These are phyloP conservation scores for Andrena bucephala DNA, from an alignment of 2,888 invertebrate genomes.

Conservation along the genomic window DNA sequence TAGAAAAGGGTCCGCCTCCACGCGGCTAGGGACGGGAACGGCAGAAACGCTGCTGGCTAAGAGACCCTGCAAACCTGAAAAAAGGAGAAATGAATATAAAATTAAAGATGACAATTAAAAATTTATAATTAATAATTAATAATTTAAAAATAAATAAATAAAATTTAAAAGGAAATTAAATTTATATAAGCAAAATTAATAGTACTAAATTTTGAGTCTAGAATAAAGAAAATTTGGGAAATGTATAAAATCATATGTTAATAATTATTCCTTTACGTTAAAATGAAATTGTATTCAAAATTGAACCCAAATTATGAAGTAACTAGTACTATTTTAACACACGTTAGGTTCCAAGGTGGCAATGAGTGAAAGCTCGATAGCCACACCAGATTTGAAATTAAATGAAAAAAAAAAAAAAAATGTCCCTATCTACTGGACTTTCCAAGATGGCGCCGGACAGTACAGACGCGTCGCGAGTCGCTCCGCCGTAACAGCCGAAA, in stretches of 20 bases:
- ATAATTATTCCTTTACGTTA: not conserved
- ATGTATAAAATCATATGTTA: too few species aligned
- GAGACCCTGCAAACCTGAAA: not conserved
- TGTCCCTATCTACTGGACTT: too few species aligned
- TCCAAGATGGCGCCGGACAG: too few species aligned
- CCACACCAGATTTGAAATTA: not conserved
- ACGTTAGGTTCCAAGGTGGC: not conserved
- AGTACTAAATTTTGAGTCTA: not conserved
- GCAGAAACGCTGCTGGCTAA: not conserved
- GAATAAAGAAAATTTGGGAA: not conserved
- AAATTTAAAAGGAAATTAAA: not conserved
- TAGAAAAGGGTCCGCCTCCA: conserved; percentile 4
- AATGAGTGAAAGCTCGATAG: not conserved
- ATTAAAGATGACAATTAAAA: not conserved
- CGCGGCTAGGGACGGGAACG: conserved; percentile 12
- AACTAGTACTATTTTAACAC: not conserved
- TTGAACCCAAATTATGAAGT: not conserved
- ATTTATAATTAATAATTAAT: not conserved
- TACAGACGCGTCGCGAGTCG: too few species aligned
- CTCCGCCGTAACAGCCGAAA: too few species aligned
- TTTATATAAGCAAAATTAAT: not conserved
- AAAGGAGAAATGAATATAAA: too few species aligned
- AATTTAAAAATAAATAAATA: not conserved
- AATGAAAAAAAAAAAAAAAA: not conserved
- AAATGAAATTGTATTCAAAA: not conserved